phyloP scores from a whole-genome alignment of 1,140 invertebrate genomes.

The Conus ventricosus region DNA sequence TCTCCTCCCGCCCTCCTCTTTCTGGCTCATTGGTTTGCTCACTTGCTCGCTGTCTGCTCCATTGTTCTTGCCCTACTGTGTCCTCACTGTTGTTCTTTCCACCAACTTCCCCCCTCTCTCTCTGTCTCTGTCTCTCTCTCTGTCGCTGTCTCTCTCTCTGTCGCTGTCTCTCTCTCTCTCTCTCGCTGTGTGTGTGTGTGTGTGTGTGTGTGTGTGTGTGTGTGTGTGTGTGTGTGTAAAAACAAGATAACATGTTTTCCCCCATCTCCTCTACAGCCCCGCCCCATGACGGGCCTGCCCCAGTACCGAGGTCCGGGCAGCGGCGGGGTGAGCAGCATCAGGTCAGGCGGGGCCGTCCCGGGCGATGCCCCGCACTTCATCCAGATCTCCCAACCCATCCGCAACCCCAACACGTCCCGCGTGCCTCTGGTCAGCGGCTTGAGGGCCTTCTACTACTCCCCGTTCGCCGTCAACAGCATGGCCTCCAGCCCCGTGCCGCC shows the following conservation, averaged over 20 bases:
- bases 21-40: too few species aligned
- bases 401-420: background rate
- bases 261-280: background rate
- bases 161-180: too few species aligned
- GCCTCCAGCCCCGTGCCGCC: background rate
- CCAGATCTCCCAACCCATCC: slow-evolving; percentile 47
- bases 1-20: too few species aligned
- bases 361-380: slow-evolving; percentile 57
- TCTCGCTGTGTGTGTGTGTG: too few species aligned
- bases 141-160: too few species aligned
- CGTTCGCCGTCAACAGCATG: slow-evolving; percentile 46
- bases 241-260: background rate
- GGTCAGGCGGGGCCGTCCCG: slow-evolving; percentile 24
- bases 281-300: background rate
- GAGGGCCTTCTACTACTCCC: background rate
- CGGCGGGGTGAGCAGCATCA: slow-evolving; percentile 43
- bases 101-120: too few species aligned
- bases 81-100: too few species aligned
- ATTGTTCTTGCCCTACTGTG: too few species aligned
- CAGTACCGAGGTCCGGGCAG: slow-evolving; percentile 12
- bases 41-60: too few species aligned
- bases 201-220: too few species aligned
- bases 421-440: background rate
- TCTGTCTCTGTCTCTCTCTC: too few species aligned
- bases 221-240: too few species aligned